These are phyloP conservation scores for Idaea dimidiata DNA, from an alignment of 2,888 invertebrate genomes.

Conservation along the genomic window DNA sequence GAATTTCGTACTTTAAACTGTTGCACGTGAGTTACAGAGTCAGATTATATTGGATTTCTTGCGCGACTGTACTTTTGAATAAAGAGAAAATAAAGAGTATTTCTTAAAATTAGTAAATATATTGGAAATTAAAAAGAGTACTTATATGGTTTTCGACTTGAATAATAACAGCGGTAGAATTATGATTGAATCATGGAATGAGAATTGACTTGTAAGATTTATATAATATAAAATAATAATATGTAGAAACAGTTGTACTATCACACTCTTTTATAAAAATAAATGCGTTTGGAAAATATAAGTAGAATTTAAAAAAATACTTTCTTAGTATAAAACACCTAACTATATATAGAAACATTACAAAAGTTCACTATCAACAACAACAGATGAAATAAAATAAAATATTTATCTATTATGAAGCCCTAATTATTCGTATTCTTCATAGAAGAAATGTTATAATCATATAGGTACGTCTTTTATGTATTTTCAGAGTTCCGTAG, in stretches of 20 bases:
- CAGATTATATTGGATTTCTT: too few relatives aligned
- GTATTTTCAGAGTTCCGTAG: too few relatives aligned
- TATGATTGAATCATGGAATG: background rate
- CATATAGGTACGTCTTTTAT: too few relatives aligned
- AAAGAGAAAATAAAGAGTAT: background rate
- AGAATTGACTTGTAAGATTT: background rate
- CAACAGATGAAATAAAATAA: background rate
- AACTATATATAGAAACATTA: background rate
- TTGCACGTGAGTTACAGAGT: too few relatives aligned
- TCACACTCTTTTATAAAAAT: background rate
- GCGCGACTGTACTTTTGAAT: too few relatives aligned
- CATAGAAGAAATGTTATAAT: background rate
- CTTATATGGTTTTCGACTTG: background rate
- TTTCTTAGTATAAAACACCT: background rate
- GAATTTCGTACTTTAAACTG: too few relatives aligned
- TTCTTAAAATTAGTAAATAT: background rate
- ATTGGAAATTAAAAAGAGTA: too few relatives aligned
- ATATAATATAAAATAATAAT: background rate
- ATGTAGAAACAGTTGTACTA: too few relatives aligned
- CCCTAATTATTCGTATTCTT: background rate
- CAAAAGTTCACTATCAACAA: background rate
- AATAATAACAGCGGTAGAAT: background rate
- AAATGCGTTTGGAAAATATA: background rate
- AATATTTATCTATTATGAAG: background rate
- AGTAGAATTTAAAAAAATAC: background rate